phyloP scores from a whole-genome alignment of 2,113 vertebrate species.

The Struthio camelus region DNA sequence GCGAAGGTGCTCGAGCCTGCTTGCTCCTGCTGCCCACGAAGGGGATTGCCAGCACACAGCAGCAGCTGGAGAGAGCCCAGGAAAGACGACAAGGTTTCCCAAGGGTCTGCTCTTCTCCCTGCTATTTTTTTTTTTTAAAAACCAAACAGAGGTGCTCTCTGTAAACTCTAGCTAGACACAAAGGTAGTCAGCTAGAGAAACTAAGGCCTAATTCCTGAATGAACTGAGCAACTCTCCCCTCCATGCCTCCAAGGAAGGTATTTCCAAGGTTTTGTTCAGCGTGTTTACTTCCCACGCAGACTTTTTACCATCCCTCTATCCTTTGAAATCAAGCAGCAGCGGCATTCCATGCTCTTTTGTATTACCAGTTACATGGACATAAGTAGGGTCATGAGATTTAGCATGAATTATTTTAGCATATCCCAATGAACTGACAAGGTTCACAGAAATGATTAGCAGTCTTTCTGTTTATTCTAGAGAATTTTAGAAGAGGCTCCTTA shows the following conservation, averaged over 20 bases:
- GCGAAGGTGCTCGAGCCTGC: neutral
- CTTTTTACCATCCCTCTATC: neutral
- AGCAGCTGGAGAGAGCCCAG: neutral
- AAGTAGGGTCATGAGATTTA: neutral
- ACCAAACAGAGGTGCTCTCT: neutral
- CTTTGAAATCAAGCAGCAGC: neutral
- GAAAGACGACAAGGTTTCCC: neutral
- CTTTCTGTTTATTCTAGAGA: neutral
- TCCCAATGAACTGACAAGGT: neutral
- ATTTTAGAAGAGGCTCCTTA: neutral
- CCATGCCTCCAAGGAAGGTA: neutral
- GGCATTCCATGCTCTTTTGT: neutral
- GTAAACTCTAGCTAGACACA: neutral
- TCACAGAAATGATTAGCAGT: neutral
- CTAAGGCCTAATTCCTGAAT: neutral
- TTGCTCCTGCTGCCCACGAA: neutral
- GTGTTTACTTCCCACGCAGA: neutral
- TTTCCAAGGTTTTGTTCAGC: neutral
- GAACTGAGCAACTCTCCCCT: neutral
- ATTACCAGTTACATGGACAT: neutral
- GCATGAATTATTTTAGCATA: neutral
- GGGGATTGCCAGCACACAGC: neutral
- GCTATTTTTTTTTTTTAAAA: fast-evolving
- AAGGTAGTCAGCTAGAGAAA: neutral
- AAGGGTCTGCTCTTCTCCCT: neutral